phyloP scores from a whole-genome alignment of 2,797 vertebrate genomes.

The Bryconaethiops microstoma region DNA sequence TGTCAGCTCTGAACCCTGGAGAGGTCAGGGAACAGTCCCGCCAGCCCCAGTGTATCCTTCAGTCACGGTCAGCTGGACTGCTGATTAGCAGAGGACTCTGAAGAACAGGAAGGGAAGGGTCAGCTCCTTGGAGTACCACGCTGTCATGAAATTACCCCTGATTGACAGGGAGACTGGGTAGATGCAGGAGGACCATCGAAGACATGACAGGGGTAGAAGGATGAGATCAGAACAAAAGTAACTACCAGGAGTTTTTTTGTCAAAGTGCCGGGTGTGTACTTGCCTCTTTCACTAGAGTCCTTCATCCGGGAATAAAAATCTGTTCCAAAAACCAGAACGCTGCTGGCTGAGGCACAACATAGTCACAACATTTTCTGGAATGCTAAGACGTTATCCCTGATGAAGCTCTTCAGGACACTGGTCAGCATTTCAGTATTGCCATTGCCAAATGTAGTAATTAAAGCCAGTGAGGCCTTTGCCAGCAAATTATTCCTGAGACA shows the following conservation, averaged over 20 bases:
- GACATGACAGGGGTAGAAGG: neutral
- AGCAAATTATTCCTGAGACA: conserved; percentile 48
- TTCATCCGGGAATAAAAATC: conserved; percentile 23
- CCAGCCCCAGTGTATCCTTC: conserved; percentile 14
- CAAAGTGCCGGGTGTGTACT: neutral
- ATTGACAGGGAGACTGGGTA: conserved; percentile 17
- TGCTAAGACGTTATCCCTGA: neutral
- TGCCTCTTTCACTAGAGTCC: conserved; percentile 19
- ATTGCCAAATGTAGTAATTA: conserved; percentile 5
- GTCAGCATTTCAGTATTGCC: neutral
- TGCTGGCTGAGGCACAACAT: conserved; percentile 9
- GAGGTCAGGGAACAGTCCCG: conserved; percentile 18
- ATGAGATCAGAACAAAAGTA: conserved; percentile 7
- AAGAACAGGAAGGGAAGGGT: conserved; percentile 1
- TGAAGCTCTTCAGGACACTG: conserved; percentile 11
- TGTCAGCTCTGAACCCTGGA: neutral
- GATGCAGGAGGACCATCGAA: conserved; percentile 22
- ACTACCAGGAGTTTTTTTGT: conserved; percentile 18
- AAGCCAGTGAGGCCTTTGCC: neutral
- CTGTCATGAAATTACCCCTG: conserved; percentile 5
- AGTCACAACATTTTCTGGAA: conserved; percentile 5
- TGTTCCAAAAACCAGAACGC: conserved; percentile 7
- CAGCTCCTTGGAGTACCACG: neutral
- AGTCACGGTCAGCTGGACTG: conserved; percentile 26
- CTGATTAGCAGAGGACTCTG: conserved; percentile 2